Evolutionary conservation across 2,797 vertebrate species (phyloP), one percentile per base, ranked within the genome.

Genomic region (Apogon talboti): DNA sequence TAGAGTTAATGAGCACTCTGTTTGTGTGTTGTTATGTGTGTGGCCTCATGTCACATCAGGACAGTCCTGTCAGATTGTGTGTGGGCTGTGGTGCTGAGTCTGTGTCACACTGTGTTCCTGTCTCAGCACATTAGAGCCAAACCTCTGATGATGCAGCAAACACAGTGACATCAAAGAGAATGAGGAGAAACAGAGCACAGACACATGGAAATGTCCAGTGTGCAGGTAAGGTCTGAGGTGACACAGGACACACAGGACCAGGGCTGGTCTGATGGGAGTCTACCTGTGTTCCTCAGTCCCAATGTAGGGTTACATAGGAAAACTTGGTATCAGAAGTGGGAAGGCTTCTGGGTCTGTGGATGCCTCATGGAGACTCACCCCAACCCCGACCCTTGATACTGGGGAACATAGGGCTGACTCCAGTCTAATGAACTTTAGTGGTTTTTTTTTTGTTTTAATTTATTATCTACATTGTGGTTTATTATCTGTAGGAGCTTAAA

Each of bases 91-190:
- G 60, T 57, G 72, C 64, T 4, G 66, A 79, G 62, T 61, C 61
- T 42, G 56, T 80, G 80, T 85, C 71, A 82, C 76, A 38, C 66
- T 55, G 74, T 72, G 79, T 82, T 77, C 76, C 79, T 4, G 53
- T 86, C 84, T 84, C 63, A 28, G 49, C 66, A 71, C 52, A 82
- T 86, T 73, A 79, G 50, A 57, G 35, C 60, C 50, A 33, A 56
- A 41, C 67, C 62, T 58, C 58, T 75, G 76, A 83, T 57, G 57
- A 77, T 72, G 77, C 74, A 69, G 58, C 61, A 55, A 64, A 65
- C 16, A 0, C 46, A 21, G 44, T 13, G 19, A 75, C 59, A 78
- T 78, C 52, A 69, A 62, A 60, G 43, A 49, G 11, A 64, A 49
- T 2, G 9, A 67, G 24, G 10, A 52, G 43, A 38, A 62, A 64